Base-by-base conservation (phyloP, 1,140 invertebrate genomes). In the Conus ventricosus region DNA sequence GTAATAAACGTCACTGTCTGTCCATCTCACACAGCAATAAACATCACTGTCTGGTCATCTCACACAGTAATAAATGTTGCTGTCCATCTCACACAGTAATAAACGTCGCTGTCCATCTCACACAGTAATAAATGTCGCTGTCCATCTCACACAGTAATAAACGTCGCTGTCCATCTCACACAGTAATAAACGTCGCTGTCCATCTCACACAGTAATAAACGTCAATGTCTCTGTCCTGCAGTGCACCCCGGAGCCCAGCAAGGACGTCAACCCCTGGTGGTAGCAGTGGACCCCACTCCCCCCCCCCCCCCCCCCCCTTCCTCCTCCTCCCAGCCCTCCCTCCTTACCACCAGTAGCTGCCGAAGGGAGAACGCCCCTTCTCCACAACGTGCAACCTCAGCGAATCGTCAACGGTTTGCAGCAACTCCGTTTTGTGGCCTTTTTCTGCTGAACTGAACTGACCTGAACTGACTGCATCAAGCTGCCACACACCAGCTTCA, bases 211-310 rank as follows among this genome's bases (percentile, higher is more conserved):
- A 57, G 23, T 54, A 57, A 57, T 20, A 63, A 20, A 13, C 60
- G 17, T 63, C 17, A 20, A 63, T 13, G 10, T n/a, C 67, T 63
- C 54, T 75, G 85, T n/a, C 51, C 23, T 15, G 75, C 54, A 87
- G 85, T 76, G 67, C 25, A 51, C 57, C 75, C 85, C 85, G 20
- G 85, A 87, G n/a, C 75, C 85, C 23, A 54, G 85, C n/a, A 87
- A 87, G 53, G 85, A 87, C 71, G 85, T 87, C 11, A 80, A 78
- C 54, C 85, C 85, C 39, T 87, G 85, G 85, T 87, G 85, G 85
- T 87, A 87, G 85, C 85, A 80, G 39, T 39, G 51, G 17, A 39
- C 27, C 39, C 51, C 80, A 15, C 23, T 5, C 39, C 80, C 51
- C 39, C 4, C 39, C 51, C 80, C 23, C 55, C 51, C 80, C 51